Evolutionary conservation across 2,888 invertebrate species (phyloP).

Genomic region (Gnatocerus cornutus): DNA sequence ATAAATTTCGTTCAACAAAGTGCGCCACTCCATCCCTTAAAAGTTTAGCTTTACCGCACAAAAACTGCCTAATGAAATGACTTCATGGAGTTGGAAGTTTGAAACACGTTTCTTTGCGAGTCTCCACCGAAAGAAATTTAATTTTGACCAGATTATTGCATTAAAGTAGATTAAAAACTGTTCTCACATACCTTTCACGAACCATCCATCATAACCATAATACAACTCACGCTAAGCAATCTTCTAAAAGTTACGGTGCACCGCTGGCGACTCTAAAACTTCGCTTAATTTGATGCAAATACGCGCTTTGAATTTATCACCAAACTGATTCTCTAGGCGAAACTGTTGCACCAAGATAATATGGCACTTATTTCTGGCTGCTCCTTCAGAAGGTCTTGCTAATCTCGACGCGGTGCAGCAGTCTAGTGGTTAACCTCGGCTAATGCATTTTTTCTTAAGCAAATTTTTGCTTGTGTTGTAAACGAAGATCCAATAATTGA

Average conservation of each 20-base stretch:
- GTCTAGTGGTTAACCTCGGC: slow-evolving; percentile 18
- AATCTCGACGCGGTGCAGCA: slow-evolving; percentile 22
- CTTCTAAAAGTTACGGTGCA: not conserved
- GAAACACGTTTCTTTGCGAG: slow-evolving; percentile 49
- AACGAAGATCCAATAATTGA: not conserved
- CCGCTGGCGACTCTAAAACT: not conserved
- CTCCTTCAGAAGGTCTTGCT: slow-evolving; percentile 17
- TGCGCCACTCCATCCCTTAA: slow-evolving; percentile 36
- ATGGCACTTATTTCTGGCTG: slow-evolving; percentile 2
- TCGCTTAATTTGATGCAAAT: slow-evolving; percentile 19
- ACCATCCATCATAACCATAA: slow-evolving; percentile 55
- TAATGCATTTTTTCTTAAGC: slow-evolving; percentile 19
- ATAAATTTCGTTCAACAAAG: slow-evolving; percentile 42
- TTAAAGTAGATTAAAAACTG: slow-evolving; percentile 59
- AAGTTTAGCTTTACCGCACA: slow-evolving; percentile 45
- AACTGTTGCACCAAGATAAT: not conserved
- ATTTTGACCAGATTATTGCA: slow-evolving; percentile 59
- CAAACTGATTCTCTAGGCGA: slow-evolving; percentile 7
- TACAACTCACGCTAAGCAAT: not conserved
- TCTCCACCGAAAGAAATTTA: slow-evolving; percentile 56
- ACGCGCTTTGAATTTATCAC: slow-evolving; percentile 9
- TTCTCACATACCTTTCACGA: slow-evolving; percentile 50
- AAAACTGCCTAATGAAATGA: slow-evolving; percentile 53
- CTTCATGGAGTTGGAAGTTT: slow-evolving; percentile 53
- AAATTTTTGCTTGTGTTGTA: not conserved